Evolutionary conservation across 2,797 vertebrate species (phyloP), one percentile per base, ranked within the genome.

Genomic region (Alcedo quadribrachys): DNA sequence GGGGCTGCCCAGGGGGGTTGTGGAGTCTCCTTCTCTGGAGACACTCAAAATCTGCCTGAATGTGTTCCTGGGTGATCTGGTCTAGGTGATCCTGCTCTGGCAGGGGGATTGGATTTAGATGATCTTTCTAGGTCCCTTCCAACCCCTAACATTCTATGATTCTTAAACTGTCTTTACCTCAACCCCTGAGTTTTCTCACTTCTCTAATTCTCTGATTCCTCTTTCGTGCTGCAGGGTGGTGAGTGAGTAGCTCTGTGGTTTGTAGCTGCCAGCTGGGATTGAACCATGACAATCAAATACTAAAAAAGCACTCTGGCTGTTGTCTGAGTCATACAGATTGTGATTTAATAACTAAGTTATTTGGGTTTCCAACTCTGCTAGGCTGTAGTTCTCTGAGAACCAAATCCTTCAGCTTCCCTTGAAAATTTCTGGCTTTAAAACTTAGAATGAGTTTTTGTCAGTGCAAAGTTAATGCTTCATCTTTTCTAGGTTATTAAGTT

Each of bases 401-500:
- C 46, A 90, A 66, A 84, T 90, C 62, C 51, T 71, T 78, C 78
- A 82, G 40, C 28, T 77, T 95, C 86, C 68, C 58, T 82, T 78
- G 86, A 87, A 96, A 92, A 95, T 91, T 62, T 88, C 65, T 55
- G 43, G 75, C 54, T 80, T 92, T 89, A 91, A 95, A 93, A 96
- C 65, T 82, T 80, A 3, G 75, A 93, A 92, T 89, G 89, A 68
- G 73, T 70, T 95, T 94, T 95, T 95, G 79, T 85, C 81, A 92
- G 90, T 57, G 62, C 0, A 0, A 83, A 93, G 95, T 89, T 95
- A 94, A 95, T 94, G 89, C 40, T 96, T 95, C 92, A 83, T 95
- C 87, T 93, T 94, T 95, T 95, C 90, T 93, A 94, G 90, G 79
- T 95, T 95, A 96, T 96, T 96, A 96, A 94, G 90, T 95, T 94